Percentiles rank a stretch among this genome's conserved stretches.
These are phyloP conservation scores for Epizoanthus stellaris DNA, from an alignment of 92 coral and sea anemone species.

Conservation along the genomic window DNA sequence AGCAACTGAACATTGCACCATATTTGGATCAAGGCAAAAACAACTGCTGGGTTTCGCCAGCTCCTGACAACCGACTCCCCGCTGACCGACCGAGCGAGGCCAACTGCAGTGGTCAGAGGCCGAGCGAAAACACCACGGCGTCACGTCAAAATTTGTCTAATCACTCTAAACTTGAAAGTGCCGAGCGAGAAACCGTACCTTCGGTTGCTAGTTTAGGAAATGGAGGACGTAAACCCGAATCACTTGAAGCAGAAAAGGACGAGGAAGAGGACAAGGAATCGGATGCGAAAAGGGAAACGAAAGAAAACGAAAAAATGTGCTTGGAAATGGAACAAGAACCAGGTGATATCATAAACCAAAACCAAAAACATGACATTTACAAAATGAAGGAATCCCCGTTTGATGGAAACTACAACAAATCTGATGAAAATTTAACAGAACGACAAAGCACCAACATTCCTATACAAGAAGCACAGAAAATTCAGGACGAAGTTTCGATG, in stretches of 20 bases:
- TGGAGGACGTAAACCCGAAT: neutral
- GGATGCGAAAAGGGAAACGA: neutral
- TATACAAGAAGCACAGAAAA: neutral
- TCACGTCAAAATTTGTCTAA: too few relatives aligned
- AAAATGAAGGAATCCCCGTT: neutral
- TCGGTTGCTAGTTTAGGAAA: neutral
- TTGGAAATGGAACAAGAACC: neutral
- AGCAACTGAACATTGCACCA: neutral
- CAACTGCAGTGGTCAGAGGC: too few relatives aligned
- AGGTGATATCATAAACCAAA: neutral
- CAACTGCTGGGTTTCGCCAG: conserved; percentile 1
- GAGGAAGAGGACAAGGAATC: neutral
- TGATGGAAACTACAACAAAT: neutral
- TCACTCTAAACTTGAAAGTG: neutral
- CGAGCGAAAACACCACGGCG: too few relatives aligned
- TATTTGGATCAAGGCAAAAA: neutral
- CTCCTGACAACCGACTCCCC: neutral
- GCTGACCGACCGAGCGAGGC: neutral
- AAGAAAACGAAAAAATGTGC: neutral
- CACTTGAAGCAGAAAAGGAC: neutral
- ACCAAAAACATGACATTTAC: neutral
- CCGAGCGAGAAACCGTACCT: neutral
- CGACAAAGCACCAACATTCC: neutral
- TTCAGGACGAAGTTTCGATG: neutral
- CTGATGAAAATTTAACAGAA: neutral